Conservation (phyloP, 2,888 invertebrate genomes). For the Drosophila conformis region DNA sequence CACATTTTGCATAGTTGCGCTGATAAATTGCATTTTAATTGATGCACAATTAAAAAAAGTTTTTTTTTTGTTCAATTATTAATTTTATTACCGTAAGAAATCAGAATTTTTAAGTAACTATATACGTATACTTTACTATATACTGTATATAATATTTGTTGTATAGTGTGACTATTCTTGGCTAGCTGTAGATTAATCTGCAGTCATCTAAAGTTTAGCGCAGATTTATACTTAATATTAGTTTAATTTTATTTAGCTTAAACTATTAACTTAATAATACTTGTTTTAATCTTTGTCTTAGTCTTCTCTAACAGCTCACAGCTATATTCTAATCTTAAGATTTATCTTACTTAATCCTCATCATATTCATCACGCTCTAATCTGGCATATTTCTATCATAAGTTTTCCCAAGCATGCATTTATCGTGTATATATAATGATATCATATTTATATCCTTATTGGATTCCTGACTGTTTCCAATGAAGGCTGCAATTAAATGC, state of each 20-base stretch:
- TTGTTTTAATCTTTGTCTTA: too few species aligned
- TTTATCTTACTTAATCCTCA: not conserved
- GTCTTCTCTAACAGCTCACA: not conserved
- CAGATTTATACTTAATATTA: not conserved
- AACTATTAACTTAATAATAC: not conserved
- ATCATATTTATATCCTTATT: constrained; percentile 2
- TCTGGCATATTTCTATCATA: not conserved
- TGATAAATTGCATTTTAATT: constrained; percentile 50
- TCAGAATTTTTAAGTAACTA: not conserved
- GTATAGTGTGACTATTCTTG: not conserved
- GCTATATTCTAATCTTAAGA: not conserved
- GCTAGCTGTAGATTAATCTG: not conserved
- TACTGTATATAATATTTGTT: not conserved
- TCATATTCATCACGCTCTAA: not conserved
- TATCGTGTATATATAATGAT: not conserved
- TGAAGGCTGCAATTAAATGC: not conserved
- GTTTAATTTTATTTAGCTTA: not conserved
- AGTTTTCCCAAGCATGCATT: too few species aligned
- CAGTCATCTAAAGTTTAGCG: not conserved
- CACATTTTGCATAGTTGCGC: not conserved
- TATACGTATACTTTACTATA: too few species aligned
- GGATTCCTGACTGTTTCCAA: constrained; percentile 6
- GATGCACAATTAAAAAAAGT: constrained; percentile 11
- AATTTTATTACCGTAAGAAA: not conserved
- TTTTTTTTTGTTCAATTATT: not conserved